Percentiles rank a stretch among this genome's conserved stretches.
Evolutionary conservation across 2,113 vertebrate species (phyloP).

Genomic region (Pygoscelis adeliae): DNA sequence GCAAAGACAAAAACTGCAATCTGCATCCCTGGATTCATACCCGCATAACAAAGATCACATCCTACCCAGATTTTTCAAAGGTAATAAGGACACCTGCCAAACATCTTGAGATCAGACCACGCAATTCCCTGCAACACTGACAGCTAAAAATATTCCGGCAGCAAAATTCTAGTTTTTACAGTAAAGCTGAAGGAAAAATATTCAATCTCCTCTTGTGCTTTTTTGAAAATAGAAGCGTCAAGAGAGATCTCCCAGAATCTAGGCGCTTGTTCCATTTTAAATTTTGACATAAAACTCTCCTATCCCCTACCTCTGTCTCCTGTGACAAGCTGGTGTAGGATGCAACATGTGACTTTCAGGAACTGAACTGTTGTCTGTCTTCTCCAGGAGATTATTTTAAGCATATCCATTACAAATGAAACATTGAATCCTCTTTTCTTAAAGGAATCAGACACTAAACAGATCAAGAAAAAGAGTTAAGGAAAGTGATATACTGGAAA

Average conservation of each 20-base stretch:
- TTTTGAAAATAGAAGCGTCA: not conserved
- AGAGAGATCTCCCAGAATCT: not conserved
- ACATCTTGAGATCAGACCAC: not conserved
- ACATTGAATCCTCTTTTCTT: not conserved
- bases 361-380: not conserved
- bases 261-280: fast-evolving
- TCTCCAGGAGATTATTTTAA: not conserved
- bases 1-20: not conserved
- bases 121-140: not conserved
- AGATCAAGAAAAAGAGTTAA: not conserved
- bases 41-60: not conserved
- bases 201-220: not conserved
- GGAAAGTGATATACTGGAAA: too few relatives aligned
- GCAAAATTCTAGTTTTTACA: not conserved
- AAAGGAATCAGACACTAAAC: not conserved
- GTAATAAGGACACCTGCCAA: not conserved
- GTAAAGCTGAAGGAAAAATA: not conserved
- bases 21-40: not conserved
- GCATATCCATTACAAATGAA: not conserved
- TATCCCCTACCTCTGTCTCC: not conserved
- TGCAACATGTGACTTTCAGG: not conserved
- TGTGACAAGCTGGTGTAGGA: not conserved
- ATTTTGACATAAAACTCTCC: not conserved
- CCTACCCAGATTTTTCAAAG: not conserved
- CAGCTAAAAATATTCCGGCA: not conserved